These are phyloP conservation scores for Arrhamphus sclerolepis DNA, from an alignment of 2,797 vertebrate genomes.

Conservation along the genomic window DNA sequence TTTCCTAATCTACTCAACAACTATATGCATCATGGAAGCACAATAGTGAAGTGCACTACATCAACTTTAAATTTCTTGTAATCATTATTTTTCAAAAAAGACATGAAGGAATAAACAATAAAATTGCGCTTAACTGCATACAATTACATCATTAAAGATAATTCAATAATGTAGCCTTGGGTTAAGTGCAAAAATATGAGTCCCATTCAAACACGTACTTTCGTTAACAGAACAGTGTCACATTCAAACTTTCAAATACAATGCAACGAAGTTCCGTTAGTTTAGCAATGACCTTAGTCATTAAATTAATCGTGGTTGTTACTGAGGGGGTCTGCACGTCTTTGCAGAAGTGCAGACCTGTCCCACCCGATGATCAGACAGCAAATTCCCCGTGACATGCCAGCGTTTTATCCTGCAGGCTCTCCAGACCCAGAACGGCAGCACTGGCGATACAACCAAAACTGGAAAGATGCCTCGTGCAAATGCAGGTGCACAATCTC, in stretches of 20 bases:
- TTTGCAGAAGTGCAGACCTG: constrained; percentile 49
- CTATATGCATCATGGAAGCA: too few relatives aligned
- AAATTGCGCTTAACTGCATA: too few relatives aligned
- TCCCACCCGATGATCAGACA: constrained; percentile 52
- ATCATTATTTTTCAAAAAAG: too few relatives aligned
- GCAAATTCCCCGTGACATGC: constrained; percentile 44
- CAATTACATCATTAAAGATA: too few relatives aligned
- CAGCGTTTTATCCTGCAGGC: constrained; percentile 27
- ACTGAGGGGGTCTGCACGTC: constrained; percentile 18
- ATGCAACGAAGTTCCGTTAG: too few relatives aligned
- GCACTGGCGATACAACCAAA: constrained; percentile 68
- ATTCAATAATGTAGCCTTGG: too few relatives aligned
- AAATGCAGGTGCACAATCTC: constrained; percentile 69
- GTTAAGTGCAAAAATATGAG: neutral
- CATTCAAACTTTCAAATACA: constrained; percentile 10
- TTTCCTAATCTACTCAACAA: too few relatives aligned
- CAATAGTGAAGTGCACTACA: too few relatives aligned
- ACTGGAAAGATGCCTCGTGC: constrained; percentile 81
- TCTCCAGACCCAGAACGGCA: constrained; percentile 46
- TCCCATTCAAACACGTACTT: neutral
- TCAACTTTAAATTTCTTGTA: neutral
- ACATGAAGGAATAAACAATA: too few relatives aligned
- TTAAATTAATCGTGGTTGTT: neutral
- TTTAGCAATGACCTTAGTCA: constrained; percentile 5
- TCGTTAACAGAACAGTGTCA: neutral